Evolutionary conservation across 2,797 vertebrate genomes (phyloP), one percentile per base, ranked within the genome.

Genomic region (Channa striata): DNA sequence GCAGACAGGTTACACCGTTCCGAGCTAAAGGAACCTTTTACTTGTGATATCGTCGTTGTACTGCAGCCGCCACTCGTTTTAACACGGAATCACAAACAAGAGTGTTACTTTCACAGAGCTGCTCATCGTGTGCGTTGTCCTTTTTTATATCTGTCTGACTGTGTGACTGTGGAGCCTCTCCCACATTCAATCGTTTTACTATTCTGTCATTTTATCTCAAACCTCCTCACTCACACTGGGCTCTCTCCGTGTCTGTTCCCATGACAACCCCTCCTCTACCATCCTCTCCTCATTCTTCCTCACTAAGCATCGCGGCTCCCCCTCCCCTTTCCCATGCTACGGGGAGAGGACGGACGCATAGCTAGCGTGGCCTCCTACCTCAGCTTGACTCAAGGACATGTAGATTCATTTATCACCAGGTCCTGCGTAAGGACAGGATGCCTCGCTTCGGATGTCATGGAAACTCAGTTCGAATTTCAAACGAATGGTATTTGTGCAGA

Each of bases 201-300:
- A 64, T 83, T 76, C 83, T 87, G 82, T 92, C 86, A 86, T 87
- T 91, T 89, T 78, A 82, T 88, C 81, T 91, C 83, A 80, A 84
- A 67, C 78, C 59, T 84, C 69, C 82, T 90, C 67, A 82, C 88
- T 85, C 78, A 82, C 76, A 61, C 71, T 51, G 64, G 63, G 79
- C 86, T 91, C 78, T 91, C 78, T 79, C 84, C 78, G 67, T 73
- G 84, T 93, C 90, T 92, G 91, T 93, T 92, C 88, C 90, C 91
- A 93, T 92, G 89, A 89, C 92, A 92, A 93, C 92, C 79, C 33
- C 53, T 72, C 71, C 59, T 83, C 84, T 87, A 60, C 67, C 64
- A 40, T 78, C 62, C 59, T 63, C 54, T 68, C 48, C 44, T 62
- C 49, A 44, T 60, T 68, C 53, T 39, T 62, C 67, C 53, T 57